phyloP scores from a whole-genome alignment of 2,797 vertebrate species.

The Crotalus adamanteus region DNA sequence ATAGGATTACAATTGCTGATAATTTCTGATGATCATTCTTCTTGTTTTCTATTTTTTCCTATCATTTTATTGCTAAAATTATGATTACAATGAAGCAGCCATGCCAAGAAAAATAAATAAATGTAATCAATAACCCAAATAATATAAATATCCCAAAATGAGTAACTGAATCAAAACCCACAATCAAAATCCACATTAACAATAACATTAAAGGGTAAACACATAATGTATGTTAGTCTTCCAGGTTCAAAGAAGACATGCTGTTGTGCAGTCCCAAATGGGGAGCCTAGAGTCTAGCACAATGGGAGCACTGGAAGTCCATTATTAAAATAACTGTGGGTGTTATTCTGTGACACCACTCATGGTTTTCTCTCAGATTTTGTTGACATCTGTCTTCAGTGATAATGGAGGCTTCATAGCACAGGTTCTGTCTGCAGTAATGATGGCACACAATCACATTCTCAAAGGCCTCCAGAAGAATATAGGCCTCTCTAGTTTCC shows the following conservation, averaged over 20 bases:
- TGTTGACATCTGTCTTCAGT: neutral
- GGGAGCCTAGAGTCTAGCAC: too few relatives aligned
- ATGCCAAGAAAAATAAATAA: neutral
- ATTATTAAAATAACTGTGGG: too few relatives aligned
- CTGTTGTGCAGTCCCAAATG: too few relatives aligned
- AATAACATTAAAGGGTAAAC: neutral
- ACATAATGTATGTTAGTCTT: neutral
- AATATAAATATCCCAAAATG: neutral
- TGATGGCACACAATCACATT: neutral
- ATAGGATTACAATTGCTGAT: neutral
- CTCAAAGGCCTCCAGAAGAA: neutral
- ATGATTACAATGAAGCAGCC: too few relatives aligned
- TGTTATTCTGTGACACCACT: too few relatives aligned
- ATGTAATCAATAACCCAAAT: neutral
- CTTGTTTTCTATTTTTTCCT: neutral
- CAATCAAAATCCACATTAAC: neutral
- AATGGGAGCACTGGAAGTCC: too few relatives aligned
- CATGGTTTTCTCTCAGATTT: neutral
- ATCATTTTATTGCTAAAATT: neutral
- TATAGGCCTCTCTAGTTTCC: neutral
- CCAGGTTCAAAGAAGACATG: too few relatives aligned
- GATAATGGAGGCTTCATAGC: neutral
- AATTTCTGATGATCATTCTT: conserved; percentile 10
- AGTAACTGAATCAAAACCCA: neutral
- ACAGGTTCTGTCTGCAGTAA: neutral